Percentiles rank a stretch among this genome's conserved stretches.
phyloP scores from a whole-genome alignment of 1,140 invertebrate genomes.

The Anagrus nilaparvatae region DNA sequence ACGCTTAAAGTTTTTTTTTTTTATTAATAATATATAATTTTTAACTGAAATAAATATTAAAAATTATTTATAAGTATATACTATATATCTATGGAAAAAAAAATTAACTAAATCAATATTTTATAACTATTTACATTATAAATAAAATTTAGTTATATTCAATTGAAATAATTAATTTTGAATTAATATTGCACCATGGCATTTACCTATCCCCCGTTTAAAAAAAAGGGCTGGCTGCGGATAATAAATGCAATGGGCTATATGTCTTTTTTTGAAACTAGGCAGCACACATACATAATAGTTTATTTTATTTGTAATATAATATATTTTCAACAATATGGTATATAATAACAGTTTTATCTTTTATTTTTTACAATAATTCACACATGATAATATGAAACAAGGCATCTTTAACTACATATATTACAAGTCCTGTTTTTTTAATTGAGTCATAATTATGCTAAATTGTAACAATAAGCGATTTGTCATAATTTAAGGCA shows the following conservation, averaged over 20 bases:
- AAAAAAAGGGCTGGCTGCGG: slow-evolving; percentile 15
- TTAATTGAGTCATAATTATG: slow-evolving; percentile 13
- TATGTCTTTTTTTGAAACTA: slow-evolving; percentile 16
- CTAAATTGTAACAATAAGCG: slow-evolving; percentile 18
- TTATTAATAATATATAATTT: too few species aligned
- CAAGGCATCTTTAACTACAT: slow-evolving; percentile 18
- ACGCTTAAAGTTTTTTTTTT: too few species aligned
- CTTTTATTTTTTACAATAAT: slow-evolving; percentile 14
- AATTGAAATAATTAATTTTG: too few species aligned
- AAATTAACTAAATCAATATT: too few species aligned
- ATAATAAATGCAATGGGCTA: slow-evolving; percentile 8
- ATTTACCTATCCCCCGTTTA: too few species aligned
- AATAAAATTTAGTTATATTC: too few species aligned
- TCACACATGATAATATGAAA: slow-evolving; percentile 17
- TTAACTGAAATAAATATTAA: too few species aligned
- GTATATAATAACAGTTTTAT: slow-evolving; percentile 17
- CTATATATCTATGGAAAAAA: too few species aligned
- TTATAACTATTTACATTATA: too few species aligned
- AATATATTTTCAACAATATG: slow-evolving; percentile 18
- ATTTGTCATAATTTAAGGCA: slow-evolving; percentile 19
- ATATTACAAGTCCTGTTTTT: slow-evolving; percentile 18
- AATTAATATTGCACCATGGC: too few species aligned
- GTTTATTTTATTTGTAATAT: slow-evolving; percentile 14
- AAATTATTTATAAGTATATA: too few species aligned
- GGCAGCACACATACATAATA: slow-evolving; percentile 16